Evolutionary conservation across 2,888 invertebrate species (phyloP), one percentile per base, ranked within the genome.

Genomic region (Ctenicera cuprea): DNA sequence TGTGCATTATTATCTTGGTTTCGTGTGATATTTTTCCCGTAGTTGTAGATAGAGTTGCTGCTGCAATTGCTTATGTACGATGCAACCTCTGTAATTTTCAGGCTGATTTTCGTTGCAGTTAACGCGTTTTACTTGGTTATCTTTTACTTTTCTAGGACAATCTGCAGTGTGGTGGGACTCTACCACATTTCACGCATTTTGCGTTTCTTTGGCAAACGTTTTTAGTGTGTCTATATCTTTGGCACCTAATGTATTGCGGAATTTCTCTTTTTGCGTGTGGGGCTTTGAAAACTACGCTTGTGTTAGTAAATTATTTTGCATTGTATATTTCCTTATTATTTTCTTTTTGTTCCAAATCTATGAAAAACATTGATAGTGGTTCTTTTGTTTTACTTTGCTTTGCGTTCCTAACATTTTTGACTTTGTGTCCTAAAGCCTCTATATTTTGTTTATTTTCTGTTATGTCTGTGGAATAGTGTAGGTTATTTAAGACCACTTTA

Each of bases 31-130:
- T 57, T 67, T 33, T 18, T 37, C 41, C 30, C 59, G 11, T 18
- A 59, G n/a, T n/a, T 20, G 14, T 7, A 48, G 64, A 18, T 30
- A 64, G 14, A 67, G 26, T 67, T 57, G 57, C 14, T 57, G 48
- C 30, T 69, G 37, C 0, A 69, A n/a, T 50, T 62, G 45, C 26
- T 61, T 69, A 20, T 62, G 50, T 38, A 30, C 48, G 1, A 57
- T 22, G 50, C 67, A 71, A 1, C 41, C 65, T 30, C 48, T 63
- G 30, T 69, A 69, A 38, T 65, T 59, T 20, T 50, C 70, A 30
- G 54, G 74, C 20, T 74, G 73, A 9, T 41, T 59, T 9, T 43
- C 71, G 4, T 30, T 66, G 30, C 67, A 74, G 37, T 74, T 74
- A 7, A 65, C 74, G 16, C 67, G 71, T 37, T 45, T 67, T 38